These are phyloP conservation scores for Petroica traversi DNA, from an alignment of 2,113 vertebrate genomes.

Conservation along the genomic window DNA sequence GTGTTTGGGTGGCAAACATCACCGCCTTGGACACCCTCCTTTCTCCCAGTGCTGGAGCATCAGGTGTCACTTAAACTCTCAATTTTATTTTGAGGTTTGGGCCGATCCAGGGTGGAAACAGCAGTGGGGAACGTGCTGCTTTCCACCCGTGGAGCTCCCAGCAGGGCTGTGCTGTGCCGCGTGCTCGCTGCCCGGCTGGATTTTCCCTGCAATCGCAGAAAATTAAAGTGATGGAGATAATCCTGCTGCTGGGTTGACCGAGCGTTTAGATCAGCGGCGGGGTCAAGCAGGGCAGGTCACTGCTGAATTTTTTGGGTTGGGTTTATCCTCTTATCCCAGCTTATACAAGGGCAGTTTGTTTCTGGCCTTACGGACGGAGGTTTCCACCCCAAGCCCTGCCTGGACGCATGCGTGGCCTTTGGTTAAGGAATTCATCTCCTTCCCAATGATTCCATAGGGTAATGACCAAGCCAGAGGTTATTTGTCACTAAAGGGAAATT, in stretches of 20 bases:
- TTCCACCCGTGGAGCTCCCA: background rate
- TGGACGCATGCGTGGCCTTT: background rate
- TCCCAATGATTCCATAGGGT: background rate
- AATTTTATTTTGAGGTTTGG: background rate
- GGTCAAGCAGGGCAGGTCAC: constrained; percentile 17
- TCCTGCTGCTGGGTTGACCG: constrained; percentile 42
- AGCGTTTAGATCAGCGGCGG: constrained; percentile 34
- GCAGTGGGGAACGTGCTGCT: background rate
- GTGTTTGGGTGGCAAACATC: background rate
- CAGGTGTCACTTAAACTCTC: background rate
- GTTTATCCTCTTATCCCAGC: constrained; percentile 58
- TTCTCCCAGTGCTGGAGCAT: background rate
- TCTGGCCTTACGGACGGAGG: background rate
- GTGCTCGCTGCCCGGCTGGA: constrained; percentile 13
- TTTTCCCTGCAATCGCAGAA: constrained; percentile 59
- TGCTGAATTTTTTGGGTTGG: constrained; percentile 46
- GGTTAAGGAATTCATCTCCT: background rate
- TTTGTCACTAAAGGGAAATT: background rate
- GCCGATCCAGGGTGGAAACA: background rate
- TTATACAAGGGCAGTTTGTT: constrained; percentile 58
- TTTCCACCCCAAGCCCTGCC: background rate
- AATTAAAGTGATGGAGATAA: constrained; percentile 66
- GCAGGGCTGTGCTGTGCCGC: background rate
- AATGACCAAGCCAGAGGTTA: background rate
- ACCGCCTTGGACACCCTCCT: fast-evolving